These are phyloP conservation scores for Epicampocera succincta DNA, from an alignment of 2,888 invertebrate genomes.

Conservation along the genomic window DNA sequence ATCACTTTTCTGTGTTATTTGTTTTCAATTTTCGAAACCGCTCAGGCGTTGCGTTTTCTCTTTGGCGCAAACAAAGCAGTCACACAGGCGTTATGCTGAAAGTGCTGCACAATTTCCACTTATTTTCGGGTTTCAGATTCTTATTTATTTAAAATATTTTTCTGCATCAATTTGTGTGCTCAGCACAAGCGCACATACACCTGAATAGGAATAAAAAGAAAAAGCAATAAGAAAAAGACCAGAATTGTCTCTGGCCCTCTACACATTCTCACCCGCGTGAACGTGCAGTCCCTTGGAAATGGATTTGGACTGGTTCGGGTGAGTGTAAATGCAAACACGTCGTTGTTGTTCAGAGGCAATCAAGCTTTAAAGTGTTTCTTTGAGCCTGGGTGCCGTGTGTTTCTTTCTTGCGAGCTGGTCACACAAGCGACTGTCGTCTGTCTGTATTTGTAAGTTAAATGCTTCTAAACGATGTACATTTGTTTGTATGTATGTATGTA, in stretches of 20 bases:
- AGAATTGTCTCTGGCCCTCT: no score
- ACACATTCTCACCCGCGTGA: background rate
- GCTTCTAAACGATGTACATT: no score
- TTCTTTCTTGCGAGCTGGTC: background rate
- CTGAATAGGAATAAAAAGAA: no score
- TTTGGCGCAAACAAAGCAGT: background rate
- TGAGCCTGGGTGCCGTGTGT: background rate
- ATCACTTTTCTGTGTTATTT: background rate
- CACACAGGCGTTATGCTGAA: background rate
- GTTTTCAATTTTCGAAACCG: background rate
- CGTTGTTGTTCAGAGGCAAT: slow-evolving; percentile 52
- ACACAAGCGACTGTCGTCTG: background rate
- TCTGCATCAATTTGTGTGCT: slow-evolving; percentile 1
- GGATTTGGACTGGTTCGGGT: slow-evolving; percentile 1
- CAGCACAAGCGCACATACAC: background rate
- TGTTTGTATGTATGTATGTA: no score
- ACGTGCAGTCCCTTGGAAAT: background rate
- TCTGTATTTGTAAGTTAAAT: background rate
- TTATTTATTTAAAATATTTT: background rate
- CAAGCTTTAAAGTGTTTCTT: slow-evolving; percentile 55
- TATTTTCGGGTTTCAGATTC: background rate
- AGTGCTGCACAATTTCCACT: slow-evolving; percentile 17
- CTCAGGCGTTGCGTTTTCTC: background rate
- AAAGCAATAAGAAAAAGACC: background rate
- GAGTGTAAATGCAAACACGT: slow-evolving; percentile 32